A percentile compares a stretch with the other conserved stretches of the same genome.
Evolutionary conservation across 1,140 invertebrate species (phyloP).

Genomic region (Zaprionus vittiger): DNA sequence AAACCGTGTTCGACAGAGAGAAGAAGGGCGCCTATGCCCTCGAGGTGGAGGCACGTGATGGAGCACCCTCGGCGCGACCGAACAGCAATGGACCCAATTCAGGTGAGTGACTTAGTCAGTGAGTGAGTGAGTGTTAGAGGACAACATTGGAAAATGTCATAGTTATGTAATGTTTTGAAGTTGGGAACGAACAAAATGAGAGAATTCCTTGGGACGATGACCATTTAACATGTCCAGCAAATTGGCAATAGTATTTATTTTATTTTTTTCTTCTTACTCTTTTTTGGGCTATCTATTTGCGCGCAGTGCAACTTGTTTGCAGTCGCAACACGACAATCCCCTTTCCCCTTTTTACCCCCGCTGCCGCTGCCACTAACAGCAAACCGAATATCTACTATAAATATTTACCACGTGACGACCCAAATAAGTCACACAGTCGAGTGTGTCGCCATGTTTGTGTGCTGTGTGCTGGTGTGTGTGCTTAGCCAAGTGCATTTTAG

Average conservation of each 20-base stretch:
- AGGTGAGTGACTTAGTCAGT: constrained; percentile 87
- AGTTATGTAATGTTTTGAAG: constrained; percentile 6
- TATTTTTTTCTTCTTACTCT: constrained; percentile 4
- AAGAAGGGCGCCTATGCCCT: constrained; percentile 97
- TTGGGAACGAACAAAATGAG: neutral
- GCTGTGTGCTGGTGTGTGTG: constrained; percentile 43
- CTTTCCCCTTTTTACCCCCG: neutral
- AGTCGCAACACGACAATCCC: constrained; percentile 21
- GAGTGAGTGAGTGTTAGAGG: too few relatives aligned
- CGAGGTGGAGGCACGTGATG: constrained; percentile 96
- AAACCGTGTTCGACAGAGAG: constrained; percentile 96
- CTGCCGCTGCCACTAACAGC: neutral
- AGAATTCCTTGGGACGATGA: neutral
- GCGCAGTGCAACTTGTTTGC: constrained; percentile 8
- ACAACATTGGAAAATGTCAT: constrained; percentile 9
- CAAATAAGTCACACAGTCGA: constrained; percentile 46
- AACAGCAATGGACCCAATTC: constrained; percentile 96
- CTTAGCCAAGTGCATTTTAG: constrained; percentile 77
- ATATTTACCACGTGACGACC: constrained; percentile 52
- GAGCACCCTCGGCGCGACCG: constrained; percentile 95
- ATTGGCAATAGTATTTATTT: constrained; percentile 5
- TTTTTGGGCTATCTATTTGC: constrained; percentile 19
- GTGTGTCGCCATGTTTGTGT: constrained; percentile 4
- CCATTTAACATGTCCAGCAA: constrained; percentile 8
- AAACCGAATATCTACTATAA: constrained; percentile 54